Evolutionary conservation across 2,113 vertebrate genomes (phyloP).

Genomic region (Peromyscus leucopus): DNA sequence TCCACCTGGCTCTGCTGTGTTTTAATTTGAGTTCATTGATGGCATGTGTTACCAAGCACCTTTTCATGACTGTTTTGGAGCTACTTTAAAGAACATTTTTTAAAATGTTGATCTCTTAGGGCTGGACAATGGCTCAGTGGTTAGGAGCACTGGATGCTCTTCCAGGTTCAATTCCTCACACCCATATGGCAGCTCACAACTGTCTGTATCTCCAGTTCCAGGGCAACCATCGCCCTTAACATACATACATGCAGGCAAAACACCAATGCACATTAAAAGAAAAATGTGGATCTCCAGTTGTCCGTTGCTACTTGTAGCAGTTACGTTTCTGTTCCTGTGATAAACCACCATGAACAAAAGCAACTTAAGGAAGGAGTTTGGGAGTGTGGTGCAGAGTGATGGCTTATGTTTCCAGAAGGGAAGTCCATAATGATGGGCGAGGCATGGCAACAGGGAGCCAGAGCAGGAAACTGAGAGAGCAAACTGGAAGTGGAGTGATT

Average conservation of each 20-base stretch:
- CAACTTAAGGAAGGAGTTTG: background rate
- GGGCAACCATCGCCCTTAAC: background rate
- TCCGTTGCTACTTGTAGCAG: background rate
- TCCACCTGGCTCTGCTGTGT: background rate
- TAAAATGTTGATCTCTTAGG: background rate
- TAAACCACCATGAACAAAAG: background rate
- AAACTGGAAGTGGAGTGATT: background rate
- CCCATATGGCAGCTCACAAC: background rate
- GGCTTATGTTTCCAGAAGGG: background rate
- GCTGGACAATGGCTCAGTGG: background rate
- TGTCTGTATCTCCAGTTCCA: background rate
- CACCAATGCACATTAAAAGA: background rate
- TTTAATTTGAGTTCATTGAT: background rate
- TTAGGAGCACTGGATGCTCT: background rate
- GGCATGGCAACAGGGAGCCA: background rate
- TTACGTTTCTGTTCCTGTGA: background rate
- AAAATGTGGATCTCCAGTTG: background rate
- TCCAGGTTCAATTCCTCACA: background rate
- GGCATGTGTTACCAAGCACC: no score
- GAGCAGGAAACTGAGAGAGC: background rate
- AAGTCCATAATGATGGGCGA: background rate
- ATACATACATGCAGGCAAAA: background rate
- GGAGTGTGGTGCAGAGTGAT: background rate
- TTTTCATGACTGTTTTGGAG: background rate
- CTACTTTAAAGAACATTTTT: background rate